Base-by-base conservation (phyloP, 2,888 invertebrate species). In the Agonopterix arenella region DNA sequence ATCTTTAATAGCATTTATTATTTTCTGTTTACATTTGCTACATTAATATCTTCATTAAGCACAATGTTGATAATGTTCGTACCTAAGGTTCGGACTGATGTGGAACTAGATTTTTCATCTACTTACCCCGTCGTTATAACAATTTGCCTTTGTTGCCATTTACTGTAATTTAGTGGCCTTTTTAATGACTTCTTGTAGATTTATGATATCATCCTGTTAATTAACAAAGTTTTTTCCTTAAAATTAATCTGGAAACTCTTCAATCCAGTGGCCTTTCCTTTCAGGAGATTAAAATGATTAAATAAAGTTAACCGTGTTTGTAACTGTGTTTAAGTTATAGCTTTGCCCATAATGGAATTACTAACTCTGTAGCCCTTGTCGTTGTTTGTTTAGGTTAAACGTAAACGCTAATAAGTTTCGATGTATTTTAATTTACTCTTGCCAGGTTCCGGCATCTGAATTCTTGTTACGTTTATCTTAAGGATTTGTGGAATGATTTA, bases 301-400 rank as follows among this genome's bases (percentile, higher is more conserved):
- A 54, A 47, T 51, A 52, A 54, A 56, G 48, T 59, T 55, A 45
- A 45, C 42, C 36, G 40, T 55, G 52, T 58, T 56, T 52, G 13
- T 13, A 13, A 13, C 50, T 53, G 54, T 53, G 48, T 56, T 56
- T 49, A 58, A 56, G 52, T 58, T 58, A 56, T 58, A 54, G 53
- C 51, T 40, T 51, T 52, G 46, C 36, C 43, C 45, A 51, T 59
- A 59, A 54, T 51, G 47, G 41, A 56, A 53, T 60, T 58, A 58
- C 51, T 52, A 50, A 56, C 47, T 52, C 46, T 54, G 49, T 38
- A 4, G 40, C 9, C 40, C 50, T 16, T 49, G 28, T 18, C 52
- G 41, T 51, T 55, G 51, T 57, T 63, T 65, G 54, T 58, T 59
- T 57, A 55, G 59, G 60, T 48, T 51, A 45, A 57, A 55, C 51